Conservation (phyloP, 2,113 vertebrate species). For the Thomomys bottae region DNA sequence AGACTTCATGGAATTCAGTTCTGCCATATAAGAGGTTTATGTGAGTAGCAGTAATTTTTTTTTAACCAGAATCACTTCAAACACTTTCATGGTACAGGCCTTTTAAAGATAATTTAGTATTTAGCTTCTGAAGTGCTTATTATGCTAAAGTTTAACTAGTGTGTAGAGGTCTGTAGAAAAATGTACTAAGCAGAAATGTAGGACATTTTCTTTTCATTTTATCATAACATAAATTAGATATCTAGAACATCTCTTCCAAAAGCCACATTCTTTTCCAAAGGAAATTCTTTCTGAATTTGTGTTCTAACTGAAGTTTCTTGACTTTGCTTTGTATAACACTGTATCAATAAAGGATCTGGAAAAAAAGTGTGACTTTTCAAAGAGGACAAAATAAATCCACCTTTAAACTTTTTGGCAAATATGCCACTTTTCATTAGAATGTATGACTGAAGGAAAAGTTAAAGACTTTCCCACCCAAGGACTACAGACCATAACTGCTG, state of each 20-base stretch:
- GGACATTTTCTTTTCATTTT: constrained; percentile 30
- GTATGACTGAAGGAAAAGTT: constrained; percentile 5
- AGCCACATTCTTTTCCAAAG: constrained; percentile 22
- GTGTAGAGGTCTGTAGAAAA: background rate
- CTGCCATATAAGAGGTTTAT: constrained; percentile 17
- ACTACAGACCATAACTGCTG: background rate
- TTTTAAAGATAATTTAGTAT: constrained; percentile 39
- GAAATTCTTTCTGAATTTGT: constrained; percentile 19
- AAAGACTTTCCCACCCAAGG: constrained; percentile 28
- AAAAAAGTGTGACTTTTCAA: background rate
- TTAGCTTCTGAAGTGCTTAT: constrained; percentile 25
- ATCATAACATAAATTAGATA: constrained; percentile 15
- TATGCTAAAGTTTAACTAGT: constrained; percentile 15
- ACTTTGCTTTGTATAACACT: background rate
- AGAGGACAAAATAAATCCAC: constrained; percentile 22
- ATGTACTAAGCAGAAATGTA: background rate
- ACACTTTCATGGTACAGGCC: background rate
- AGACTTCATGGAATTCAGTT: constrained; percentile 4
- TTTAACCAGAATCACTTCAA: constrained; percentile 28
- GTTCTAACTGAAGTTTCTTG: constrained; percentile 1
- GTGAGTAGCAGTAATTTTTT: constrained; percentile 17
- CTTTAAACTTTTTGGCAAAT: constrained; percentile 35
- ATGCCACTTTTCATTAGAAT: constrained; percentile 30
- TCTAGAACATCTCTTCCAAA: constrained; percentile 30
- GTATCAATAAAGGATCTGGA: background rate